Evolutionary conservation across 1,140 invertebrate species (phyloP), one percentile per base, ranked within the genome.

Genomic region (Drosophila truncata): DNA sequence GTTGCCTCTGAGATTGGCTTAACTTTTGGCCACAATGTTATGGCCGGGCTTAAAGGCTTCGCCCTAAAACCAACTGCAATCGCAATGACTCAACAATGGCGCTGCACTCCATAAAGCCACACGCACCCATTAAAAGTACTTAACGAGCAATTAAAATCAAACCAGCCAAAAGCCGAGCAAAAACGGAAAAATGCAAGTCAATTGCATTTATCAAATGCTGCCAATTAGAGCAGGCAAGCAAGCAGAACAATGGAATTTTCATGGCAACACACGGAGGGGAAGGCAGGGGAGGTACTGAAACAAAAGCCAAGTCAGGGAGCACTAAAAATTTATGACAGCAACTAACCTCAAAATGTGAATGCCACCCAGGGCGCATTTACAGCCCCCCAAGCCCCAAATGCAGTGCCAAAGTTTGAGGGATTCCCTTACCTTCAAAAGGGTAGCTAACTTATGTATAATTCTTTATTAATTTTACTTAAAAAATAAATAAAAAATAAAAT

Each of bases 291-390:
- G 37, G 55, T n/a, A 14, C 16, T 58, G n/a, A 70, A 79, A 78
- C 76, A 82, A 87, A 80, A 67, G 84, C 60, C 60, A 65, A 72
- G 50, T 84, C 81, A 31, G 63, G 58, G 63, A 52, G 69, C 78
- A 84, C 69, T 88, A 81, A 90, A 88, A 88, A 88, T 90, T 90
- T 88, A 88, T 88, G 85, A 84, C 85, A 88, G 85, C 80, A 88
- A 90, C 81, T 90, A 88, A 88, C 85, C 84, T 80, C 85, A 88
- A 84, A 87, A 74, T 71, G 75, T 58, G 75, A 78, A 78, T 78
- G 77, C 67, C 73, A 70, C 52, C 60, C 84, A 61, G 72, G 72
- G 49, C 80, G 62, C 82, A 42, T 84, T 88, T 88, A 84, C 78
- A 25, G 65, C 69, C 70, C 58, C 37, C 59, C 76, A 61, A 25